Evolutionary conservation across 2,888 invertebrate species (phyloP), one percentile per base, ranked within the genome.

Genomic region (Leptopilina syphax): DNA sequence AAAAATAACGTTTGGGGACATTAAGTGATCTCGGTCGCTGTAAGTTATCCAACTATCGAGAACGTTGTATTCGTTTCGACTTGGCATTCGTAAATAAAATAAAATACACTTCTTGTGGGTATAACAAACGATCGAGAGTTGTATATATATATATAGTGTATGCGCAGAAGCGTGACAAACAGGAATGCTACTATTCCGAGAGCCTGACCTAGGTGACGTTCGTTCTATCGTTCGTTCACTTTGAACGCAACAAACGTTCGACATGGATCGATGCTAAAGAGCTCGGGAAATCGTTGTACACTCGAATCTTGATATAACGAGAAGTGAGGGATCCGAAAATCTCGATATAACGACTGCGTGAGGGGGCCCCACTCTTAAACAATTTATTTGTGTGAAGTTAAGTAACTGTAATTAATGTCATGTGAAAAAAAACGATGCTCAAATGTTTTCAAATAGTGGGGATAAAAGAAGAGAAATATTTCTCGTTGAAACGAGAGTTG

Each of bases 191-290:
- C 82, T 84, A 82, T 85, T 83, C 80, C 73, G 77, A 79, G 77
- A 79, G 86, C 78, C 77, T 85, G 83, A 83, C 83, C 84, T 80
- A 83, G 82, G 82, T 73, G 79, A 85, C 81, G 82, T 79, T 81
- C 77, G 66, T 44, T 77, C 50, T 73, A 78, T 84, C 81, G 82
- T 79, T 82, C 77, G 66, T 44, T 77, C 50, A 47, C 67, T 73
- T 81, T 81, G 80, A 82, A 80, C 57, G 41, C 68, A 68, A 68
- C 68, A 47, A 68, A 68, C 68, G 68, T 68, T 68, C 50, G 50
- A 50, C 73, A 54, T 50, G 34, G 73, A 73, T 73, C 73, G 73
- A 73, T 73, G 54, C 34, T 73, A 73, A 57, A 57, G 54, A 57
- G n/a, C 73, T 54, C 34, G 57, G 27, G 27, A 70, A 57, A 73